A percentile compares a stretch with the other conserved stretches of the same genome.
Evolutionary conservation across 2,888 invertebrate genomes (phyloP).

Genomic region (Anodontia alba): DNA sequence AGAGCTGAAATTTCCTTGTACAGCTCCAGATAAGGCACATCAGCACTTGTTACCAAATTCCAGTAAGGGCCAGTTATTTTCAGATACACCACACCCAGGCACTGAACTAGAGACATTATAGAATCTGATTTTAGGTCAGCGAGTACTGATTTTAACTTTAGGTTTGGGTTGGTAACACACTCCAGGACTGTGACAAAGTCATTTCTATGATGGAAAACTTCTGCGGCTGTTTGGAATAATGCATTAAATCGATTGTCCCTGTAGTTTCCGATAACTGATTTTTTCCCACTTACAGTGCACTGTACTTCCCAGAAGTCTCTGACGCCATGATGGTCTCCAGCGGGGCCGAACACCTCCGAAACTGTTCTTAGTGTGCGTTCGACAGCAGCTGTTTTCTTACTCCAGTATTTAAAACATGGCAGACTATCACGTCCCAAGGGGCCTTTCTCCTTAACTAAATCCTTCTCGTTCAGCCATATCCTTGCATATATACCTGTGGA

Average conservation of each 20-base stretch:
- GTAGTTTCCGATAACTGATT: conserved; percentile 55
- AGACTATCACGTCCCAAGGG: conserved; percentile 46
- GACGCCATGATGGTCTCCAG: conserved; percentile 46
- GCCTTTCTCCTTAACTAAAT: background rate
- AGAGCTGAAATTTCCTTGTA: background rate
- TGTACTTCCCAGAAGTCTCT: conserved; percentile 54
- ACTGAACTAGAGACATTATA: background rate
- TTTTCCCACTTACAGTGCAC: conserved; percentile 46
- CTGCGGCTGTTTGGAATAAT: background rate
- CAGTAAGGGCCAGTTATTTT: conserved; percentile 45
- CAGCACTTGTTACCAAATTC: background rate
- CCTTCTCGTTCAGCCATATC: conserved; percentile 19
- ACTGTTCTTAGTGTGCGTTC: conserved; percentile 40
- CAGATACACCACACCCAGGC: background rate
- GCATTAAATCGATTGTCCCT: conserved; percentile 46
- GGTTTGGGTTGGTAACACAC: background rate
- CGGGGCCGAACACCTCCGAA: conserved; percentile 42
- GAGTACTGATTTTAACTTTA: background rate
- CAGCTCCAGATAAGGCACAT: conserved; percentile 20
- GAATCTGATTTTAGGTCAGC: background rate
- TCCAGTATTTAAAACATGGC: conserved; percentile 38
- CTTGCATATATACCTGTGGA: conserved; percentile 26
- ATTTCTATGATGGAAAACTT: background rate
- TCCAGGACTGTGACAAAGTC: background rate
- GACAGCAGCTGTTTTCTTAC: conserved; percentile 38